Base-by-base conservation (phyloP, 1,140 invertebrate species). In the Drosophila sucinea region DNA sequence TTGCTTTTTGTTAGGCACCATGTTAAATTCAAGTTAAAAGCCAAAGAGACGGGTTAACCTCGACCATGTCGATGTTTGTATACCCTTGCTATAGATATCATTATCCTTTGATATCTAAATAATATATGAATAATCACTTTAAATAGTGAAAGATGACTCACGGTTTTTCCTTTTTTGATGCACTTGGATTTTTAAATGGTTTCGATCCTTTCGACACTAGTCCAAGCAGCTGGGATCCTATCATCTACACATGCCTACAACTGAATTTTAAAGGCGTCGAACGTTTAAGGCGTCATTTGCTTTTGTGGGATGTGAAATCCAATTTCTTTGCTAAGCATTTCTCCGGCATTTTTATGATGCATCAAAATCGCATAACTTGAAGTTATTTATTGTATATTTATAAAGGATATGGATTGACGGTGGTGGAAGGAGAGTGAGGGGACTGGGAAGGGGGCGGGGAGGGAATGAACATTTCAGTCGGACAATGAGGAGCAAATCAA, bases 341-440 rank as follows among this genome's bases (percentile, higher is more conserved):
- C 27, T 61, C 23, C 23, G 56, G 56, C 60, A 41, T 61, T 61
- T 61, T 61, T 61, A 44, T 61, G 60, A 61, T 61, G 60, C 60
- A 41, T 58, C 56, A 58, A 58, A 58, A 58, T 58, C 56, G 56
- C 56, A 58, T 35, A 58, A 58, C 32, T 58, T 58, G 56, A 58
- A 58, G 56, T 58, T 58, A 58, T 58, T 58, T 58, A 58, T 58
- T 32, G 29, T 35, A 35, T 58, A 58, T 58, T 35, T 35, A 58
- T 35, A 58, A 32, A 35, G 30, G 56, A 35, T 17, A 33, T 17
- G 7, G n/a, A 17, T 35, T 17, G 11, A 7, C 30, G 55, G 11
- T 35, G 33, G 10, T 10, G 10, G 40, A 3, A 17, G 1, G 40
- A 41, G 40, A 3, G n/a, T 3, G 40, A 41, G n/a, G 40, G 40